These are phyloP conservation scores for Lerema accius DNA, from an alignment of 1,140 invertebrate genomes.

Conservation along the genomic window DNA sequence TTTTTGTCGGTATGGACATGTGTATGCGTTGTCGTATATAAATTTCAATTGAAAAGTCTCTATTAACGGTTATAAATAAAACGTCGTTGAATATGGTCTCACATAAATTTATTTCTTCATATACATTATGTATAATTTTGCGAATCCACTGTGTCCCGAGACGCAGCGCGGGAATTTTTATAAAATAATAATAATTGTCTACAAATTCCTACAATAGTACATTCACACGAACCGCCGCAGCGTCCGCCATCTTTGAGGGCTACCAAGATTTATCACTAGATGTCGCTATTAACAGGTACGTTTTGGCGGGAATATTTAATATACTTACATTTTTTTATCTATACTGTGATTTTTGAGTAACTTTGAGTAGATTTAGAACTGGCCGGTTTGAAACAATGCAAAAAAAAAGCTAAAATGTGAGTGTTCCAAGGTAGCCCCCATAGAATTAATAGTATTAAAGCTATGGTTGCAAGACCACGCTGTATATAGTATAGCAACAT, in stretches of 20 bases:
- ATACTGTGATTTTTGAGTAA: too few species aligned
- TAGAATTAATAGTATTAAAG: constrained; percentile 62
- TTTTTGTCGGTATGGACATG: too few species aligned
- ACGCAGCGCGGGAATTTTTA: constrained; percentile 74
- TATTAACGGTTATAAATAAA: too few species aligned
- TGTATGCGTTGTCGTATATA: too few species aligned
- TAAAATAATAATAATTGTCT: constrained; percentile 75
- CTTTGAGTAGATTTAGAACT: background rate
- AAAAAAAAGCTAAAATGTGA: background rate
- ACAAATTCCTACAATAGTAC: constrained; percentile 68
- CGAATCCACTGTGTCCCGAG: constrained; percentile 78
- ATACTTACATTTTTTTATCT: too few species aligned
- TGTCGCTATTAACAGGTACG: background rate
- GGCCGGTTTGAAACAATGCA: too few species aligned
- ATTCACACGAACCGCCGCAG: constrained; percentile 60
- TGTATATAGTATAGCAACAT: constrained; percentile 50
- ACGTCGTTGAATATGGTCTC: constrained; percentile 58
- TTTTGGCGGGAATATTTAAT: background rate
- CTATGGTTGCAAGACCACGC: constrained; percentile 36
- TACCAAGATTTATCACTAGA: constrained; percentile 8
- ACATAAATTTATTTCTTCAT: constrained; percentile 82
- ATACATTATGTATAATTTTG: constrained; percentile 82
- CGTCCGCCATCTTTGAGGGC: constrained; percentile 49
- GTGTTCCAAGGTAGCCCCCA: constrained; percentile 22
- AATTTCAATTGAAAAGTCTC: too few species aligned